Base-by-base conservation (phyloP, 1,140 invertebrate species). In the Drosophila tristis region DNA sequence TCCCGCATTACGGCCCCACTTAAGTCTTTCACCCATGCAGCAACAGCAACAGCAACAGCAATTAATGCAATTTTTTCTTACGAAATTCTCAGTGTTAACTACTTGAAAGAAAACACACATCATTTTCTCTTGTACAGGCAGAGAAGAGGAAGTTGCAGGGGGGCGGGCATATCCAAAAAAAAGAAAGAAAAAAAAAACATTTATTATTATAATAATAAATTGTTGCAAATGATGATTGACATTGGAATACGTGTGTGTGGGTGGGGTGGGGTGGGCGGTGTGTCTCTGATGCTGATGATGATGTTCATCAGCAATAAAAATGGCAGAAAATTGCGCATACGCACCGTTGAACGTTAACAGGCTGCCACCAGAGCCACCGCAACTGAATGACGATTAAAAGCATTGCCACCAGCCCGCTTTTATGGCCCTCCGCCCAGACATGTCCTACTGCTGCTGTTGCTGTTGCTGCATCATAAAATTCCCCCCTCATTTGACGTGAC, bases 221-320 rank as follows among this genome's bases (percentile, higher is more conserved):
- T 68, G 51, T 71, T 64, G 68, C 61, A 82, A 70, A 82, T 82
- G 74, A 78, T 82, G 79, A 74, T 82, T 81, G 79, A 82, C 79
- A 82, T 78, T 80, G 74, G 35, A 60, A 70, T 70, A 63, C 59
- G 71, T 51, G 59, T 64, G 49, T 63, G 65, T 29, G 74, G 23
- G 55, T 23, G 26, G 45, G 47, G 31, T 26, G 51, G 53, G 61
- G 26, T 9, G 26, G 53, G 11, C 50, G 59, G 23, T 39, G 26
- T 58, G 26, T 29, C 5, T 39, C 35, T 16, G 16, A 16, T 16
- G n/a, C n/a, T 11, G 35, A 39, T 39, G 35, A 39, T 39, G 73
- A 76, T 76, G 74, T 76, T 76, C 74, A 76, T 76, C 74, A 76
- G 74, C 47, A 76, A 76, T 76, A 80, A 70, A 74, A 66, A 59